Base-by-base conservation (phyloP, 1,140 invertebrate species). In the Polyergus mexicanus region DNA sequence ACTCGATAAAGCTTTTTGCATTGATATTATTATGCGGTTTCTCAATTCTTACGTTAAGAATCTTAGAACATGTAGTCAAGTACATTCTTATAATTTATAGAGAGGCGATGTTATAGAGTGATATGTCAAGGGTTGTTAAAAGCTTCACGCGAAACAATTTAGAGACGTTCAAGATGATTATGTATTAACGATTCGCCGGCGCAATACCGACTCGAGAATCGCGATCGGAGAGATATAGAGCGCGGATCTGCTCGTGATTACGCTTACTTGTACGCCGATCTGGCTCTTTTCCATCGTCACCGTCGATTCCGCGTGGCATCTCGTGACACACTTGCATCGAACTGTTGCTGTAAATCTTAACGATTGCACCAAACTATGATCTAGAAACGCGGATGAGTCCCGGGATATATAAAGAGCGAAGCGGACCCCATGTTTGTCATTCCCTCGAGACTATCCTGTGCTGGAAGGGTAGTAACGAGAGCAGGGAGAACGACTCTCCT, bases 351-450 rank as follows among this genome's bases (percentile, higher is more conserved):
- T 94, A 94, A 94, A 94, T 95, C 94, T 93, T 95, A 81, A 92
- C 93, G 92, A 91, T 94, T 95, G 94, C 93, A 95, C 94, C 94
- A 95, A 95, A 96, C 95, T 95, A 94, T 95, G 95, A 94, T 95
- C 93, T 94, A 95, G 94, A 95, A 95, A 95, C 94, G 94, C 94
- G 95, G 94, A 94, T 93, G 89, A 91, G 92, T 90, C 91, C 91
- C 89, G 77, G 89, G 88, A 93, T 90, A 94, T 96, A 96, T 96
- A 96, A 95, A 96, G 95, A 94, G 91, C 93, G 92, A 91, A 94
- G 92, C 93, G 94, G 87, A 93, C 92, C 91, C 93, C 89, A 85
- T 91, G 89, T 95, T 94, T 95, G 94, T 96, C 95, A 96, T 95
- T 95, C 95, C 91, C 92, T 91, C 88, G 71, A 89, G 84, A 86